These are phyloP conservation scores for Melieria crassipennis DNA, from an alignment of 2,888 invertebrate genomes.

Conservation along the genomic window DNA sequence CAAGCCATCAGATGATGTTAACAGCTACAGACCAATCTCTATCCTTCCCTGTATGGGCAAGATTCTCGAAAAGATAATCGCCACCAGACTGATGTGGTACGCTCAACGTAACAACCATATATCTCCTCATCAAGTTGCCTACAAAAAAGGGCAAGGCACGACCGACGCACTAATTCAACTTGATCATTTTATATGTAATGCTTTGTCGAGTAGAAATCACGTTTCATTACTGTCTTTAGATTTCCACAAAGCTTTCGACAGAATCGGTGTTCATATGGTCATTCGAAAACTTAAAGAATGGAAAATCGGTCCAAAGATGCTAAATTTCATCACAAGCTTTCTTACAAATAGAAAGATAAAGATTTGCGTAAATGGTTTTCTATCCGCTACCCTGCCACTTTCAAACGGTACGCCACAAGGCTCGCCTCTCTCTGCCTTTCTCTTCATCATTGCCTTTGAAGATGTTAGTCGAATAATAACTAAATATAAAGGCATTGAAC, in stretches of 20 bases:
- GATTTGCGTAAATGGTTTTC: no score
- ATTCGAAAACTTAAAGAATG: no score
- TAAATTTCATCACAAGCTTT: no score
- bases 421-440: slow-evolving; percentile 15
- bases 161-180: slow-evolving; percentile 3
- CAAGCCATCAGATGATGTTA: neutral
- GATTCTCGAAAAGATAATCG: neutral
- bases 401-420: slow-evolving; percentile 24
- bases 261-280: no score
- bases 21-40: no score
- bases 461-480: slow-evolving; percentile 3
- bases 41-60: neutral
- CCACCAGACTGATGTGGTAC: slow-evolving; percentile 7
- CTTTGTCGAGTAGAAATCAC: slow-evolving; percentile 11
- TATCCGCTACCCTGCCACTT: neutral
- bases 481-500: slow-evolving; percentile 7
- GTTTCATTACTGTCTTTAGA: slow-evolving; percentile 1
- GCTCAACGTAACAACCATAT: neutral
- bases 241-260: no score
- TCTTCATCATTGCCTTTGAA: slow-evolving; percentile 22
- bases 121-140: slow-evolving; percentile 16
- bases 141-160: neutral
- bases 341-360: no score
- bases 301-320: no score
- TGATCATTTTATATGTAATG: slow-evolving; percentile 11